Evolutionary conservation across 2,113 vertebrate species (phyloP).

Genomic region (Grammomys surdaster): DNA sequence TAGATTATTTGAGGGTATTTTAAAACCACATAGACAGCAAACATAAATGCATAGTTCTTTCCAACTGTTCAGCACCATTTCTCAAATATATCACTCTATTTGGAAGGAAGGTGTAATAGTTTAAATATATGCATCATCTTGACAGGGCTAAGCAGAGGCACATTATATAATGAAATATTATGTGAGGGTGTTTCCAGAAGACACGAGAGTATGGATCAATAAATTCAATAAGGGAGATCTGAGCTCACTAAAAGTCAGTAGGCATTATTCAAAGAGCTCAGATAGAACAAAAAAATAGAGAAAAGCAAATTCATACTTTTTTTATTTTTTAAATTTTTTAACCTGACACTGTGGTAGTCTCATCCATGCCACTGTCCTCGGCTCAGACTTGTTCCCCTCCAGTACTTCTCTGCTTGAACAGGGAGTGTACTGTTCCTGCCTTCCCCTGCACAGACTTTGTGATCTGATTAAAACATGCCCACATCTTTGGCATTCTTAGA

Average conservation of each 20-base stretch:
- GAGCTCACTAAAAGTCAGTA: not conserved
- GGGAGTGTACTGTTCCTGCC: not conserved
- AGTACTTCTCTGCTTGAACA: not conserved
- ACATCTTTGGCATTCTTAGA: not conserved
- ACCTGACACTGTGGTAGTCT: not conserved
- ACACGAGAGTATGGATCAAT: not conserved
- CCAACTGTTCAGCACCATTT: not conserved
- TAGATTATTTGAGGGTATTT: slow-evolving; percentile 1
- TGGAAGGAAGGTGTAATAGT: not conserved
- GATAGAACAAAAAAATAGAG: not conserved
- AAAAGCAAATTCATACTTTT: not conserved
- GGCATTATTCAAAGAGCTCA: not conserved
- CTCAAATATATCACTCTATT: slow-evolving; percentile 11
- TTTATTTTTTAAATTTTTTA: not conserved
- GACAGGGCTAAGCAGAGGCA: not conserved
- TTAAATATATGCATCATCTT: not conserved
- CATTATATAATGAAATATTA: not conserved
- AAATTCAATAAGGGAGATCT: not conserved
- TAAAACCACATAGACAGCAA: slow-evolving; percentile 14
- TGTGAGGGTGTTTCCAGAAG: not conserved
- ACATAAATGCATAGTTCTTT: not conserved
- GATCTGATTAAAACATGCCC: not conserved
- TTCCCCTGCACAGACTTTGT: not conserved
- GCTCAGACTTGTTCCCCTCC: too few relatives aligned
- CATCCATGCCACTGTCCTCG: not conserved